These are phyloP conservation scores for Drosophila atroscutellata DNA, from an alignment of 2,888 invertebrate species.

Conservation along the genomic window DNA sequence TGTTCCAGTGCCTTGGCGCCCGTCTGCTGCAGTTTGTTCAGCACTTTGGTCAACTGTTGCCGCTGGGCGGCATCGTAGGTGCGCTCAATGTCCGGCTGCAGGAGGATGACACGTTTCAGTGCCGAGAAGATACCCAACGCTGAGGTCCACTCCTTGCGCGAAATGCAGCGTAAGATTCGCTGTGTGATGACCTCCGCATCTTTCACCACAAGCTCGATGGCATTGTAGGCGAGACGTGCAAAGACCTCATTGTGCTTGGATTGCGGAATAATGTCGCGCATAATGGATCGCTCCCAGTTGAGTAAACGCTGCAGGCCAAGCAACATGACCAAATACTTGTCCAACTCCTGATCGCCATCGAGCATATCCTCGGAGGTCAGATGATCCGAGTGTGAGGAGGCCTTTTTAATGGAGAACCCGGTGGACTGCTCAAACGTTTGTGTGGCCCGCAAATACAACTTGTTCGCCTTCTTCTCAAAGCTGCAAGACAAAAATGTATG, in stretches of 20 bases:
- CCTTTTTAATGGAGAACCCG: slow-evolving; percentile 89
- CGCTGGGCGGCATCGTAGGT: slow-evolving; percentile 90
- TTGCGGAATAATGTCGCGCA: slow-evolving; percentile 93
- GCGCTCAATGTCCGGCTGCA: slow-evolving; percentile 93
- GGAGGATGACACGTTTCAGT: slow-evolving; percentile 90
- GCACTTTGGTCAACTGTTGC: slow-evolving; percentile 90
- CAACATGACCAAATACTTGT: slow-evolving; percentile 92
- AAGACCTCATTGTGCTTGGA: slow-evolving; percentile 93
- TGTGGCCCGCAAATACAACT: slow-evolving; percentile 92
- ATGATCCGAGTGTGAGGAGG: slow-evolving; percentile 83
- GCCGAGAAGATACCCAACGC: slow-evolving; percentile 93
- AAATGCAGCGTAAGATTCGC: slow-evolving; percentile 90
- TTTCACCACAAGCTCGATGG: slow-evolving; percentile 92
- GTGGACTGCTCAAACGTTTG: slow-evolving; percentile 93
- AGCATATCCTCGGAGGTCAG: slow-evolving; percentile 83
- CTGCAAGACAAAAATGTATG: slow-evolving; percentile 80
- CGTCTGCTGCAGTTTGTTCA: slow-evolving; percentile 90
- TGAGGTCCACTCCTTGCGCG: slow-evolving; percentile 91
- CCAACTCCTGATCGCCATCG: slow-evolving; percentile 92
- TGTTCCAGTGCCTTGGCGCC: slow-evolving; percentile 96
- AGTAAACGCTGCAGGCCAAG: slow-evolving; percentile 93
- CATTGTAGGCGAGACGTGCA: slow-evolving; percentile 92
- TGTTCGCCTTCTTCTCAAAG: slow-evolving; percentile 92
- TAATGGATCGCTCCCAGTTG: slow-evolving; percentile 93
- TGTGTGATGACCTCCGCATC: slow-evolving; percentile 94